A percentile compares a stretch with the other conserved stretches of the same genome.
Conservation (phyloP, 2,888 invertebrate species). For the Zootermopsis nevadensis region DNA sequence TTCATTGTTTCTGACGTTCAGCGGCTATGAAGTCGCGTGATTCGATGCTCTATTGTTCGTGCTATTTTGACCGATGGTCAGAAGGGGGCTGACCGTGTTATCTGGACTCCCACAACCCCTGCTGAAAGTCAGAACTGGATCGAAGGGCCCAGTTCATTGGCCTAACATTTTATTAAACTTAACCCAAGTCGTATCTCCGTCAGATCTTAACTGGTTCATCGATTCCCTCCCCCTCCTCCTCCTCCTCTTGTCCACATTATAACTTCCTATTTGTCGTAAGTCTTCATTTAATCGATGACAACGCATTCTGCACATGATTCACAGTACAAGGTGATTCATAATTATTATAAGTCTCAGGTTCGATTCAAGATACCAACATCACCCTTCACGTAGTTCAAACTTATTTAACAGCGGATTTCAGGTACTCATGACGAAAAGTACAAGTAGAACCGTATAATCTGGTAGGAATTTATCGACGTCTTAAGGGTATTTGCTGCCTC, state of each 20-base stretch:
- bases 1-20: background rate
- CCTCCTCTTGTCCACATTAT: background rate
- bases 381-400: too few relatives aligned
- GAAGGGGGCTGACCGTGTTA: background rate
- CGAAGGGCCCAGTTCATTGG: background rate
- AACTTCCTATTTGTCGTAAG: background rate
- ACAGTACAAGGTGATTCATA: background rate
- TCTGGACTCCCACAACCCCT: background rate
- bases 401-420: too few relatives aligned
- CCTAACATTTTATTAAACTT: background rate
- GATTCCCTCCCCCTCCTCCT: background rate
- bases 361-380: too few relatives aligned
- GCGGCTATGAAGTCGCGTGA: background rate
- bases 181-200: background rate
- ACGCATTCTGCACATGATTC: too few relatives aligned
- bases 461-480: too few relatives aligned
- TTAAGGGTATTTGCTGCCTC: too few relatives aligned
- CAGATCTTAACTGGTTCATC: background rate
- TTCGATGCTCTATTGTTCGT: background rate
- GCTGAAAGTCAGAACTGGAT: background rate
- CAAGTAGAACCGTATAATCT: too few relatives aligned
- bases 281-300: background rate
- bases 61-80: conserved; percentile 2
- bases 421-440: too few relatives aligned
- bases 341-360: background rate